Evolutionary conservation across 2,797 vertebrate genomes (phyloP).

Genomic region (Xiphophorus birchmanni): DNA sequence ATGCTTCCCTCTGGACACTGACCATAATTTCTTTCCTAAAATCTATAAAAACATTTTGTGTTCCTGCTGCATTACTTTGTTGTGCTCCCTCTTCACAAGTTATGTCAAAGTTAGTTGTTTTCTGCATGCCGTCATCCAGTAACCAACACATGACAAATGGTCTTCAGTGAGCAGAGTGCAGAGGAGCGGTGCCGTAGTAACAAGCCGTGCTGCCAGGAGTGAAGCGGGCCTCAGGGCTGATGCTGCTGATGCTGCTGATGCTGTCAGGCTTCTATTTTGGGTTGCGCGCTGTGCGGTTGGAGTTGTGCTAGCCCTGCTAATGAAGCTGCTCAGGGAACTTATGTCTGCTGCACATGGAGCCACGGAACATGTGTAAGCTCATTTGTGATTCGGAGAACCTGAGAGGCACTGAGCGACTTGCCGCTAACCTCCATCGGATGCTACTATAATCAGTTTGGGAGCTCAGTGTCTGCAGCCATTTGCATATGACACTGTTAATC

Average conservation of each 20-base stretch:
- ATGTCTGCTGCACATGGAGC: constrained; percentile 28
- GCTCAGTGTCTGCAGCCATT: constrained; percentile 11
- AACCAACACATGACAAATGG: constrained; percentile 49
- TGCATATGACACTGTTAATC: constrained; percentile 41
- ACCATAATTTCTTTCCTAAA: neutral
- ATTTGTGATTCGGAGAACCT: constrained; percentile 31
- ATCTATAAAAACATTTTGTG: neutral
- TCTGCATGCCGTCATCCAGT: constrained; percentile 29
- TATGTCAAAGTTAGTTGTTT: constrained; percentile 8
- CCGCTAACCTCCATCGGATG: neutral
- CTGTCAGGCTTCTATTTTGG: constrained; percentile 68
- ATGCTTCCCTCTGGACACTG: neutral
- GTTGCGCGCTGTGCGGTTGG: constrained; percentile 34
- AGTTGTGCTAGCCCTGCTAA: constrained; percentile 54
- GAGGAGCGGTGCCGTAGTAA: constrained; percentile 56
- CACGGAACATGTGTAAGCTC: constrained; percentile 30
- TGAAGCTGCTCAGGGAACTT: constrained; percentile 57
- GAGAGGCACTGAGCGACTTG: neutral
- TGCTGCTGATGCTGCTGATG: constrained; percentile 65
- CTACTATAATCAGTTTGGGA: constrained; percentile 20
- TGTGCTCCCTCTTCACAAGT: neutral
- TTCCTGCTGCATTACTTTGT: neutral
- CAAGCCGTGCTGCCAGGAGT: constrained; percentile 61
- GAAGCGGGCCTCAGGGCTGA: constrained; percentile 62
- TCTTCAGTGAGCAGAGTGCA: constrained; percentile 39